Evolutionary conservation across 1,140 invertebrate genomes (phyloP).

Genomic region (Charaxes varanes): DNA sequence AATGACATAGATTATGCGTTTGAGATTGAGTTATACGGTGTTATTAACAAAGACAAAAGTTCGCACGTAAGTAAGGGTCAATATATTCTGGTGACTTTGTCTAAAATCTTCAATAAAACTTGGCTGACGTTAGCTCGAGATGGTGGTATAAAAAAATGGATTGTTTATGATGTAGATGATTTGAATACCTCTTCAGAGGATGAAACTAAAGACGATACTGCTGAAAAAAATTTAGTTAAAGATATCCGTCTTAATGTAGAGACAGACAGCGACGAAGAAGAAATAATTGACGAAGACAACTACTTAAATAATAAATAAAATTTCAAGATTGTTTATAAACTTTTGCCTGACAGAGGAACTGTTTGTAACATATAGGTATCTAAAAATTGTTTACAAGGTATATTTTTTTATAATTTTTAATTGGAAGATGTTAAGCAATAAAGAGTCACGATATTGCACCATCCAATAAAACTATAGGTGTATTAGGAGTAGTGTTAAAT

Average conservation of each 20-base stretch:
- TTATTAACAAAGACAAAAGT: conserved; percentile 28
- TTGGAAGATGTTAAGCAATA: too few species aligned
- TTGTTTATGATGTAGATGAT: conserved; percentile 47
- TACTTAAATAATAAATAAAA: too few species aligned
- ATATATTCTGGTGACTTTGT: conserved; percentile 42
- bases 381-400: too few species aligned
- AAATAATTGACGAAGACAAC: too few species aligned
- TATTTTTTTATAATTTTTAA: too few species aligned
- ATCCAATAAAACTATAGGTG: too few species aligned
- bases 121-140: conserved; percentile 48
- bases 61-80: conserved; percentile 46
- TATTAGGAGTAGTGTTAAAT: too few species aligned
- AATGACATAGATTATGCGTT: conserved; percentile 43
- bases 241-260: conserved; percentile 15
- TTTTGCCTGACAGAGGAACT: too few species aligned
- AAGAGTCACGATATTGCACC: too few species aligned
- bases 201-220: conserved; percentile 25
- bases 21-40: conserved; percentile 47
- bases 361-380: too few species aligned
- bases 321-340: too few species aligned
- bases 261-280: conserved; percentile 22
- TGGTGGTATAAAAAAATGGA: conserved; percentile 39
- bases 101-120: conserved; percentile 36
- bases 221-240: conserved; percentile 19
- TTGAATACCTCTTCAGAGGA: conserved; percentile 53